Percentiles rank a stretch among this genome's conserved stretches.
phyloP scores from a whole-genome alignment of 2,113 vertebrate genomes.

The Coregonus clupeaformis region DNA sequence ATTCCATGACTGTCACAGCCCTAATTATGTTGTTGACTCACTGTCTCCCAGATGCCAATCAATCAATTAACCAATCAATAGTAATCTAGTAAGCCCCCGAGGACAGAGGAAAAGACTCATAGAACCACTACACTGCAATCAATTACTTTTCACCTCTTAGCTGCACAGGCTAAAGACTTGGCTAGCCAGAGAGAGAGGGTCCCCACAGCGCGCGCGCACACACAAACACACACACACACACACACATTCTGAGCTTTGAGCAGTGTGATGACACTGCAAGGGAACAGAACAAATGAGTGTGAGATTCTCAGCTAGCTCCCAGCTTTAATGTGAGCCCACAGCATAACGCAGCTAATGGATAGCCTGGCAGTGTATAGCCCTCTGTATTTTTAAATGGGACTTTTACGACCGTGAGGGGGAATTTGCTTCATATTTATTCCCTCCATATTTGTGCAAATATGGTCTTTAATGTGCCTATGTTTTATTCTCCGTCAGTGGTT shows the following conservation, averaged over 20 bases:
- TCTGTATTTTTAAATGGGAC: slow-evolving; percentile 69
- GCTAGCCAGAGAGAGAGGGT: not conserved
- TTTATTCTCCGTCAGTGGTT: not conserved
- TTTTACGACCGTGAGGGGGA: slow-evolving; percentile 56
- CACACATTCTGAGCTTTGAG: not conserved
- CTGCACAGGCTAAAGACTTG: not conserved
- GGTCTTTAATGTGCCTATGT: not conserved
- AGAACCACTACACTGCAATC: slow-evolving; percentile 64
- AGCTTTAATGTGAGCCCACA: not conserved
- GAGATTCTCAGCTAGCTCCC: not conserved
- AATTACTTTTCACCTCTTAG: slow-evolving; percentile 53
- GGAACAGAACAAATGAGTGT: slow-evolving; percentile 62
- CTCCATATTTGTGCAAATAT: not conserved
- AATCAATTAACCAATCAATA: slow-evolving; percentile 73
- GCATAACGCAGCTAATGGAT: slow-evolving; percentile 61
- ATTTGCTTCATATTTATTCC: slow-evolving; percentile 28
- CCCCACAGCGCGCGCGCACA: not conserved
- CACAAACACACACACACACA: not conserved
- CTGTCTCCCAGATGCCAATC: slow-evolving; percentile 63
- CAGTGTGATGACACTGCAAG: slow-evolving; percentile 25
- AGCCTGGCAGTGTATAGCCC: slow-evolving; percentile 59
- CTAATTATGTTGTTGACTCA: slow-evolving; percentile 64
- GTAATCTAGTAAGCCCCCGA: slow-evolving; percentile 63
- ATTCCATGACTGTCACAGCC: too few relatives aligned
- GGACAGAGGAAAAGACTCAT: slow-evolving; percentile 41